Evolutionary conservation across 53 echinoderm and acorn worm species (phyloP).

Genomic region (Echinometra lucunter): DNA sequence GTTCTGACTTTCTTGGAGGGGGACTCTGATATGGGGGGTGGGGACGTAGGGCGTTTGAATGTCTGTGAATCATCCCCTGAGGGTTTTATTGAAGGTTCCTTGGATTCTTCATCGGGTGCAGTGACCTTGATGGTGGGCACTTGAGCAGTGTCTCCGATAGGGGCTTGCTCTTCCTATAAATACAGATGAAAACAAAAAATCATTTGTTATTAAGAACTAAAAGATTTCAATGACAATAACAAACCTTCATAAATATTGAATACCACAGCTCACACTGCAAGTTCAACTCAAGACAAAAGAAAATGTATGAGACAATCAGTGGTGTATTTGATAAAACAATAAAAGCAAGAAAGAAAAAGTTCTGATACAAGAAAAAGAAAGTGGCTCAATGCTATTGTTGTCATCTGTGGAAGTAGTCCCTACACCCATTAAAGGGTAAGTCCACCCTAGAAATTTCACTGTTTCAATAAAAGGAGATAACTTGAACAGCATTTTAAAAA

Average conservation of each 20-base stretch:
- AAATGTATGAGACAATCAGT: background rate
- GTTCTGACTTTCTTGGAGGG: constrained; percentile 62
- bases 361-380: background rate
- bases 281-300: background rate
- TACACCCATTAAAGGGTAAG: too few species aligned
- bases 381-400: background rate
- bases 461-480: too few species aligned
- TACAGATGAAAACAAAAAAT: background rate
- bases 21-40: constrained; percentile 25
- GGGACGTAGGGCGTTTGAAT: constrained; percentile 61
- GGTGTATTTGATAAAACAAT: background rate
- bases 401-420: background rate
- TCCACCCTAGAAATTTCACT: too few species aligned
- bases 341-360: background rate
- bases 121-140: constrained; percentile 49
- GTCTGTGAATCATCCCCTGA: constrained; percentile 40
- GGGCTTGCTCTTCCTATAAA: constrained; percentile 44
- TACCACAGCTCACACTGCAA: background rate
- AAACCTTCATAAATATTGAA: background rate
- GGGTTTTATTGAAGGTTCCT: constrained; percentile 10
- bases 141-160: background rate
- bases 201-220: background rate
- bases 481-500: too few species aligned
- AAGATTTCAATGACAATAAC: background rate
- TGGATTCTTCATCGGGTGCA: background rate